Base-by-base conservation (phyloP, 2,797 vertebrate genomes). In the Hoplostethus atlanticus region DNA sequence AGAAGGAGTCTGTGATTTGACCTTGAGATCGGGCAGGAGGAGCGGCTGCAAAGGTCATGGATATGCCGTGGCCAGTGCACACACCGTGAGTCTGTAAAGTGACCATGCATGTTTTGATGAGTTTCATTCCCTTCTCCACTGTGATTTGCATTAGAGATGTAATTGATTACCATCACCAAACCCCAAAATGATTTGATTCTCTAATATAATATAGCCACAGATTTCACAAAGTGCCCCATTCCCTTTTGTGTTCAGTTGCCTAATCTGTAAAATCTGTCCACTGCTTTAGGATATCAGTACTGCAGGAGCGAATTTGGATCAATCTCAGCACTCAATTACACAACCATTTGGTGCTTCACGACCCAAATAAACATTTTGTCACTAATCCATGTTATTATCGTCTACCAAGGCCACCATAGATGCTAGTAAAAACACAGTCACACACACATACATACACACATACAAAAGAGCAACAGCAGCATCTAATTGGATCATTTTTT, bases 361-460 rank as follows among this genome's bases (percentile, higher is more conserved):
- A 85, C 80, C 88, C 86, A 55, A 78, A 86, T 87, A 88, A 91
- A 87, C 83, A 90, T 84, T 85, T 86, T 88, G 89, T 88, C 87
- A 87, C 84, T 71, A 87, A 91, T 91, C 89, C 88, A 89, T 89
- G 90, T 84, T 89, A 80, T 87, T 88, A 90, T 86, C 76, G 76
- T 88, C 81, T 60, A 73, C 54, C 60, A 52, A 78, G 60, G 81
- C 77, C 64, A 76, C 80, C 79, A 69, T 68, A 73, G 77, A 80
- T 30, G 42, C 75, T 68, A 38, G 61, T 51, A 77, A 64, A 85
- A 75, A 83, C 66, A 57, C 56, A 65, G 31, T 67, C 53, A 64
- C 34, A 80, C 66, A 59, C 65, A 67, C 56, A 62, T 50, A 62
- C 48, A 34, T 44, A 62, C 30, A 53, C 62, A 50, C 68, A 67